These are phyloP conservation scores for Thera obeliscata DNA, from an alignment of 2,888 invertebrate species.

Conservation along the genomic window DNA sequence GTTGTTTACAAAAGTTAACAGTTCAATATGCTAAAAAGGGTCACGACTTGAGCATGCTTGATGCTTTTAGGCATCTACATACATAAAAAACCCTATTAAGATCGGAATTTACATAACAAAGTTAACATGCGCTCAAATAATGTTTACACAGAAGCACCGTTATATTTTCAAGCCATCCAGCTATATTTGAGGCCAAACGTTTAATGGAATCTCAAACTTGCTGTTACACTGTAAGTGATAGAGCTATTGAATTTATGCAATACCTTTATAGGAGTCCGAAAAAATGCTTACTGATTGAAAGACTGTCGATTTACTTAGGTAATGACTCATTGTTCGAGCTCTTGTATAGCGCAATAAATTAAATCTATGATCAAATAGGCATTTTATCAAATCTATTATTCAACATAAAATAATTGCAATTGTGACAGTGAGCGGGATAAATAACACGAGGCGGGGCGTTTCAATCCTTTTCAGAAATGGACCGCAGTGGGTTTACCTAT, in stretches of 20 bases:
- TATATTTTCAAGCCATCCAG: conserved; percentile 38
- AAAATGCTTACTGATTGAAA: background rate
- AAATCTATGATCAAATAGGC: background rate
- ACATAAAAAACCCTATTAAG: conserved; percentile 5
- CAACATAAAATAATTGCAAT: background rate
- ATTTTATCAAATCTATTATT: conserved; percentile 7
- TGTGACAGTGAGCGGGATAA: conserved; percentile 2
- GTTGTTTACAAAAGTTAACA: background rate
- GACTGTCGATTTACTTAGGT: too few species aligned
- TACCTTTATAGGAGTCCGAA: background rate
- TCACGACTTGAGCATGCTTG: background rate
- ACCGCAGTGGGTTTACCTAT: background rate
- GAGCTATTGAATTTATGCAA: background rate
- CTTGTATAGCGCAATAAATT: conserved; percentile 1
- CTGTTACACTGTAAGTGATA: conserved; percentile 8
- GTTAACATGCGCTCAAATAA: conserved; percentile 10
- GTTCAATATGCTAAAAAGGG: background rate
- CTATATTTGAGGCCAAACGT: conserved; percentile 36
- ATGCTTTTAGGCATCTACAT: background rate
- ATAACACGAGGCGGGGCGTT: conserved; percentile 3
- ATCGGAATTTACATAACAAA: conserved; percentile 15
- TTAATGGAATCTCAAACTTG: conserved; percentile 24
- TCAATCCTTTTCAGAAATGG: conserved; percentile 6
- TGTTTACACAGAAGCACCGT: conserved; percentile 36
- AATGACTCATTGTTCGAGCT: background rate